Evolutionary conservation across 1,140 invertebrate genomes (phyloP).

Genomic region (Megathymus violae): DNA sequence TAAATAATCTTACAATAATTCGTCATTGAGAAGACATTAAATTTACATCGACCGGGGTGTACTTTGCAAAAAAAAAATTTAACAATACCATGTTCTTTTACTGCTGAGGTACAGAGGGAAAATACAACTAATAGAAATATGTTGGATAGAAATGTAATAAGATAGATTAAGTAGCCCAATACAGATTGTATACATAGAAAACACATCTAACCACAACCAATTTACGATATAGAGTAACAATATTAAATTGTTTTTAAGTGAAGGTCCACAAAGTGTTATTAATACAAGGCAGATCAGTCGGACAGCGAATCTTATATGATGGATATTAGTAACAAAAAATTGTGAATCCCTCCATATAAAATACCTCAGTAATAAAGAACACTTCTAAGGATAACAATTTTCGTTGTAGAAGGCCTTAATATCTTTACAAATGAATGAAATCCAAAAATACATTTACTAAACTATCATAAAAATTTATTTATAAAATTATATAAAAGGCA

Average conservation of each 20-base stretch:
- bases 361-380: conserved; percentile 25
- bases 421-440: conserved; percentile 47
- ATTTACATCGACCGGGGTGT: conserved; percentile 38
- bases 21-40: conserved; percentile 53
- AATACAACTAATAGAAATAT: neutral
- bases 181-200: neutral
- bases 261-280: too few relatives aligned
- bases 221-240: neutral
- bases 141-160: neutral
- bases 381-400: conserved; percentile 18
- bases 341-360: too few relatives aligned
- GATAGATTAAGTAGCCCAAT: neutral
- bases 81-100: conserved; percentile 11
- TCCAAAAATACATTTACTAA: conserved; percentile 48
- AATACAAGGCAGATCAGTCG: too few relatives aligned
- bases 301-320: too few relatives aligned
- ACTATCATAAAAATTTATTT: conserved; percentile 44
- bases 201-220: conserved; percentile 8
- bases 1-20: conserved; percentile 58
- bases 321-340: too few relatives aligned
- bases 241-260: too few relatives aligned
- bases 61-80: conserved; percentile 13
- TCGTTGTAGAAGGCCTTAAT: conserved; percentile 36
- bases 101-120: neutral
- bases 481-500: conserved; percentile 49